Conservation (phyloP, 2,888 invertebrate genomes). For the Chloroclysta siterata region DNA sequence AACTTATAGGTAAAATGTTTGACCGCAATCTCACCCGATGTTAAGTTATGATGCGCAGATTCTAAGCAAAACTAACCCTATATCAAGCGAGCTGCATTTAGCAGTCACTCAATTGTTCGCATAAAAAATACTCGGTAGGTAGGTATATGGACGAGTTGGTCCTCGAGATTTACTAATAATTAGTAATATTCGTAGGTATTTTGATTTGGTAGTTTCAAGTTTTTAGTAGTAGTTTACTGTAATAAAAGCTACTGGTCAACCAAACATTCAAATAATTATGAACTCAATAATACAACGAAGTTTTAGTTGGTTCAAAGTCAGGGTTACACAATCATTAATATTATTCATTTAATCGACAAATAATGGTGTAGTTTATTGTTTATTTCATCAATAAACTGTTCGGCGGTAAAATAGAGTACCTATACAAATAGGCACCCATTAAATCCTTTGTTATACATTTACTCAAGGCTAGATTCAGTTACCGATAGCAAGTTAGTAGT, state of each 20-base stretch:
- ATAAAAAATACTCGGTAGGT: too few species aligned
- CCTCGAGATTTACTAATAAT: neutral
- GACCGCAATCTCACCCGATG: too few species aligned
- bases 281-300: neutral
- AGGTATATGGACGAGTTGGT: too few species aligned
- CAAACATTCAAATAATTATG: neutral
- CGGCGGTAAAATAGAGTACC: slow-evolving; percentile 9
- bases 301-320: slow-evolving; percentile 13
- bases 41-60: too few species aligned
- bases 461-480: slow-evolving; percentile 9
- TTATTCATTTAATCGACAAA: slow-evolving; percentile 7
- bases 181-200: neutral
- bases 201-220: neutral
- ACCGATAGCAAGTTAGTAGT: slow-evolving; percentile 3
- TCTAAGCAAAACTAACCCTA: too few species aligned
- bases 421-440: slow-evolving; percentile 9
- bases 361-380: slow-evolving; percentile 14
- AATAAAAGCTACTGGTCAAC: neutral
- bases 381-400: slow-evolving; percentile 13
- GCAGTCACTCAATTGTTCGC: too few species aligned
- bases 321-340: slow-evolving; percentile 6
- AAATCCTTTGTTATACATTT: slow-evolving; percentile 9
- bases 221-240: neutral
- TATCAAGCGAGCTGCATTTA: too few species aligned
- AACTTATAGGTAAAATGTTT: too few species aligned